Evolutionary conservation across 1,140 invertebrate genomes (phyloP), one percentile per base, ranked within the genome.

Genomic region (Drosophila chauvacae): DNA sequence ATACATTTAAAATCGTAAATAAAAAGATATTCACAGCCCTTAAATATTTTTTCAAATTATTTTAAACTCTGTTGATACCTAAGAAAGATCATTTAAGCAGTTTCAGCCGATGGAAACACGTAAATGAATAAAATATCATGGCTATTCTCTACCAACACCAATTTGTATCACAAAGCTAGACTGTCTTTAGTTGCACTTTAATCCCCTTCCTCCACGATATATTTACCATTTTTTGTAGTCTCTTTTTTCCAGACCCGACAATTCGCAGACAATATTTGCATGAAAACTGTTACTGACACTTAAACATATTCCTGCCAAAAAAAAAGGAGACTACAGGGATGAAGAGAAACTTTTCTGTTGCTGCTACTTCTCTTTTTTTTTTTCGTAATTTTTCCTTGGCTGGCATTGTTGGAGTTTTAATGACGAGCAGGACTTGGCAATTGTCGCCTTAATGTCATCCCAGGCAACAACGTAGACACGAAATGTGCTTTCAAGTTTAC

Each of bases 261-360:
- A 56, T 90, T 75, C 78, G 81, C 69, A 79, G 81, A 88, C 81
- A 84, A 73, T 90, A 79, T 85, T 90, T 90, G 81, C 85, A 90
- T 85, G 81, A 79, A 82, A 90, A 90, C 86, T 86, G 86, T 86
- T 86, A 85, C 86, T 80, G 81, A 74, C 86, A 90, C 86, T 90
- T 90, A 72, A 86, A 83, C 79, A 79, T 87, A 83, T 87, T 79
- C 77, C 64, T 84, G 74, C 68, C 74, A 81, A 87, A 79, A 88
- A 79, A 88, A 77, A 77, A 44, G 16, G 1, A 41, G 23, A 48
- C 23, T 26, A n/a, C 23, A 30, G 57, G 53, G 45, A 26, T 37
- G 30, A n/a, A 20, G 37, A 28, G 35, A 58, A 60, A 68, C 47
- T 62, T 83, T 77, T 69, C 37, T 73, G 68, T 74, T 71, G 26